Evolutionary conservation across 2,113 vertebrate species (phyloP).

Genomic region (Syngnathoides biaculeatus): DNA sequence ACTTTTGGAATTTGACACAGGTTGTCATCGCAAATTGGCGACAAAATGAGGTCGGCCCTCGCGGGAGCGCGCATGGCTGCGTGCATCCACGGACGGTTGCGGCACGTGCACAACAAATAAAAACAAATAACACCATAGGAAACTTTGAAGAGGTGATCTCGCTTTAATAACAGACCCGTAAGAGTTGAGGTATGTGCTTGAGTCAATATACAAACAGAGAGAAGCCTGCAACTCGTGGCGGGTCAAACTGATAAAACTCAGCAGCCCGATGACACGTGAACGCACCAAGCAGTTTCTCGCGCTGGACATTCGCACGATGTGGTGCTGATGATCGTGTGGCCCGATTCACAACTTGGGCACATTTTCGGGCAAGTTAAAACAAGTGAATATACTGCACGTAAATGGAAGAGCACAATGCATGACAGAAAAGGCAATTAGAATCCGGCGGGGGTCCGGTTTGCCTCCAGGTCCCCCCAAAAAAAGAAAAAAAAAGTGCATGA

Average conservation of each 20-base stretch:
- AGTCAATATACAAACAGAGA: slow-evolving; percentile 58
- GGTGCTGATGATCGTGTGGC: slow-evolving; percentile 38
- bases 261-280: slow-evolving; percentile 76
- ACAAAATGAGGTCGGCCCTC: slow-evolving; percentile 60
- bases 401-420: slow-evolving; percentile 16
- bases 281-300: slow-evolving; percentile 84
- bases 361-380: slow-evolving; percentile 43
- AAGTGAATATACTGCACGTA: slow-evolving; percentile 7
- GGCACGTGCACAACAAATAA: neutral
- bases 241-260: slow-evolving; percentile 94
- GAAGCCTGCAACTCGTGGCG: slow-evolving; percentile 39
- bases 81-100: slow-evolving; percentile 42
- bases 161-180: slow-evolving; percentile 95
- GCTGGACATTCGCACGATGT: slow-evolving; percentile 78
- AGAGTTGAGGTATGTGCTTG: slow-evolving; percentile 58
- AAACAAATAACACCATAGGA: slow-evolving; percentile 27
- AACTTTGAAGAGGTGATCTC: slow-evolving; percentile 46
- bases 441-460: slow-evolving; percentile 12
- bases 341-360: slow-evolving; percentile 47
- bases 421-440: slow-evolving; percentile 34
- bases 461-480: neutral
- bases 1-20: too few relatives aligned
- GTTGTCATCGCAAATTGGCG: slow-evolving; percentile 69
- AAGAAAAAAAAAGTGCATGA: slow-evolving; percentile 51
- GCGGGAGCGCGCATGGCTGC: slow-evolving; percentile 45